phyloP scores from a whole-genome alignment of 2,113 vertebrate species.

The Dicaeum eximium region DNA sequence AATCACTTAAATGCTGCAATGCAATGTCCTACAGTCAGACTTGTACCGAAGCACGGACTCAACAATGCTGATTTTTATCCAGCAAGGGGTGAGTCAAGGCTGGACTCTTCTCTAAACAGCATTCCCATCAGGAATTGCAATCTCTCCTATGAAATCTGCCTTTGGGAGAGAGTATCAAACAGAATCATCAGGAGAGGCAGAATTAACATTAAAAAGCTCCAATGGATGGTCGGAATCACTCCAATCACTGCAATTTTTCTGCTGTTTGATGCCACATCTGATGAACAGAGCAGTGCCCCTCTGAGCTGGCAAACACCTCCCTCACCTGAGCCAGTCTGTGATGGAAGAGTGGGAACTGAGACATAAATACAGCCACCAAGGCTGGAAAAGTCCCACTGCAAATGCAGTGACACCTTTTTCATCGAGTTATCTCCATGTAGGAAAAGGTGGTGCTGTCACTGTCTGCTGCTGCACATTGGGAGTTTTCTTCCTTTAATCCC shows the following conservation, averaged over 20 bases:
- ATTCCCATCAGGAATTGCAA: neutral
- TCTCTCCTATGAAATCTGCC: neutral
- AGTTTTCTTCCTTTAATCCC: neutral
- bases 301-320: neutral
- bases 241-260: neutral
- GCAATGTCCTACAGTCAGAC: neutral
- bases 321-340: neutral
- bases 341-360: neutral
- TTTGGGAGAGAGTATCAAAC: neutral
- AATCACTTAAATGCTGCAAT: neutral
- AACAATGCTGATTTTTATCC: neutral
- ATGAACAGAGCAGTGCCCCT: neutral
- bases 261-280: neutral
- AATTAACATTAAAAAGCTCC: neutral
- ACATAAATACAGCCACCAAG: rapidly evolving
- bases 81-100: neutral
- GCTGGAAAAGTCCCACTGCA: neutral
- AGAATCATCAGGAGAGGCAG: neutral
- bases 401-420: neutral
- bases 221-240: neutral
- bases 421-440: rapidly evolving
- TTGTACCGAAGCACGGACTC: rapidly evolving
- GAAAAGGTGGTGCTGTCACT: neutral
- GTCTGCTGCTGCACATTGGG: rapidly evolving
- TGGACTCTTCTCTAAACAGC: neutral